A percentile compares a stretch with the other conserved stretches of the same genome.
Conservation (phyloP, 2,797 vertebrate genomes). For the Taeniopygia guttata region DNA sequence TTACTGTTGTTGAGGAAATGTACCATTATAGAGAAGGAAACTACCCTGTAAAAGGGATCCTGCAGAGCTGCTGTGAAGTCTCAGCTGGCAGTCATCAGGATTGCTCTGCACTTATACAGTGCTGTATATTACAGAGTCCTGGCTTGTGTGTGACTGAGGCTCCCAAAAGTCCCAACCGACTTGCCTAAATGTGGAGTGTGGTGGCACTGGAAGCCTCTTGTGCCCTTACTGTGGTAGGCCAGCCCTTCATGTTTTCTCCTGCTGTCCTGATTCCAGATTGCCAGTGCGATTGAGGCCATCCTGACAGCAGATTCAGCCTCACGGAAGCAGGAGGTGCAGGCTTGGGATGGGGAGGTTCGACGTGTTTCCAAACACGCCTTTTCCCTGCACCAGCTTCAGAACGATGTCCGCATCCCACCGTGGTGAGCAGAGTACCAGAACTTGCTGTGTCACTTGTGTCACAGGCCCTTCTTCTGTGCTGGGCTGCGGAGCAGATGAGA, state of each 20-base stretch:
- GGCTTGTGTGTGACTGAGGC: not conserved
- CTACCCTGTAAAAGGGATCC: not conserved
- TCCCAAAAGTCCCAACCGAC: not conserved
- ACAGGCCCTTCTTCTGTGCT: not conserved
- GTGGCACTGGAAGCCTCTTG: not conserved
- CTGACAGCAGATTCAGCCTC: conserved; percentile 95
- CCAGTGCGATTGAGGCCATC: conserved; percentile 88
- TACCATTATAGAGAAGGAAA: not conserved
- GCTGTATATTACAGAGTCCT: not conserved
- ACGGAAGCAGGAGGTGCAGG: conserved; percentile 92
- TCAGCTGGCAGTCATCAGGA: not conserved
- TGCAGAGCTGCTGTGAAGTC: not conserved
- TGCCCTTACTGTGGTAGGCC: not conserved
- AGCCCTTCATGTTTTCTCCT: not conserved
- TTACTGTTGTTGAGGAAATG: not conserved
- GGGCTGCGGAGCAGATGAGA: not conserved
- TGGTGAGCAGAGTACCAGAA: conserved; percentile 78
- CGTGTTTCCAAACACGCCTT: conserved; percentile 91
- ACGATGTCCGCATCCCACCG: conserved; percentile 92
- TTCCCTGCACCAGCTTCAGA: conserved; percentile 93
- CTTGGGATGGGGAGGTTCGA: conserved; percentile 97
- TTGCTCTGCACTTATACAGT: not conserved
- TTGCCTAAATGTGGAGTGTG: not conserved
- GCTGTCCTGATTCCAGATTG: conserved; percentile 79
- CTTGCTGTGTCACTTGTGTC: not conserved